These are phyloP conservation scores for Cotesia congregata DNA, from an alignment of 2,888 invertebrate genomes.

Conservation along the genomic window DNA sequence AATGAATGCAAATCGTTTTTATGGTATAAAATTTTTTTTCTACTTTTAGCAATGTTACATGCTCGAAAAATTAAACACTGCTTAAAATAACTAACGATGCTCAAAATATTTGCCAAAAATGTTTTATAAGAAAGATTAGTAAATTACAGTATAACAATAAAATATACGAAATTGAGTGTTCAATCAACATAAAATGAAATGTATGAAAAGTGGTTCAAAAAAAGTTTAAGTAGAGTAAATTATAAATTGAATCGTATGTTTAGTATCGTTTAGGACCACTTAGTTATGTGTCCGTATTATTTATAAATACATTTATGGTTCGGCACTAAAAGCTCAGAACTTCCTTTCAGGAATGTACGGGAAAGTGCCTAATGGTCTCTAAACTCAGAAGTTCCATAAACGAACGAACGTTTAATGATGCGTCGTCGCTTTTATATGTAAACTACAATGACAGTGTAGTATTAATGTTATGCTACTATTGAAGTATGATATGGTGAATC, in stretches of 20 bases:
- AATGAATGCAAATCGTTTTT: no score
- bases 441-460: conserved; percentile 28
- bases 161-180: not conserved
- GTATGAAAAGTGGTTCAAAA: not conserved
- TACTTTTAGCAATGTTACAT: no score
- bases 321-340: conserved; percentile 45
- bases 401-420: conserved; percentile 54
- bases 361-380: conserved; percentile 53
- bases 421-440: conserved; percentile 51
- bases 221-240: not conserved
- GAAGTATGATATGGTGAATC: not conserved
- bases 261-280: not conserved
- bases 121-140: no score
- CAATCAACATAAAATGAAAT: not conserved
- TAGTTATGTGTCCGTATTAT: conserved; percentile 42
- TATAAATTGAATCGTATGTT: conserved; percentile 2
- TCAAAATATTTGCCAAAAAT: no score
- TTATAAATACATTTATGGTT: conserved; percentile 59
- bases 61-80: no score
- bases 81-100: no score
- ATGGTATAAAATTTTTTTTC: no score
- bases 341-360: conserved; percentile 27
- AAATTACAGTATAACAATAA: no score
- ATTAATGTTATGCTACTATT: not conserved
- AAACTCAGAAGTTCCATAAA: conserved; percentile 55